Evolutionary conservation across 1,140 invertebrate genomes (phyloP), one percentile per base, ranked within the genome.

Genomic region (Lordiphosa clarofinis): DNA sequence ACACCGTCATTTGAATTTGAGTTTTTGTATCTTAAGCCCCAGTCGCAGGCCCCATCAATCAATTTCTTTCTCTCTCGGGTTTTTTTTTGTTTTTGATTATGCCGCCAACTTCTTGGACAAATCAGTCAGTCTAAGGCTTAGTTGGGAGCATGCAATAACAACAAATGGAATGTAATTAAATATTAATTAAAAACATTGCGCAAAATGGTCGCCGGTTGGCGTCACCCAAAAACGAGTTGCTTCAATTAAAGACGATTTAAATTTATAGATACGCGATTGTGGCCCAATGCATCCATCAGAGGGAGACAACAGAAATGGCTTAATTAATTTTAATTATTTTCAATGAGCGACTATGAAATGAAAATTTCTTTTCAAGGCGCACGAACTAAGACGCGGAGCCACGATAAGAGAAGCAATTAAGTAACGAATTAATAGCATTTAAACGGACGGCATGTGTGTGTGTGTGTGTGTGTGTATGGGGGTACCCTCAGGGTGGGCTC

Each of bases 321-420:
- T 84, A 82, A 82, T 82, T 82, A 82, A 78, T 84, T 82, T 82
- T 82, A 82, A 82, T 82, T 82, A 82, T 79, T 82, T 82, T 82
- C 78, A 82, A 82, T 84, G 78, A 73, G 78, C 73, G 69, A 84
- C 76, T 84, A 81, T 67, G 71, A 74, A 79, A 81, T 71, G 68
- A 66, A 64, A 63, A 74, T 71, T 78, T 73, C 65, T 31, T 31
- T 72, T 58, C 63, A 71, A 71, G 67, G 53, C 63, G 67, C 76
- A 44, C 50, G 38, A 81, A 82, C 76, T 81, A 81, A 75, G 68
- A 81, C 66, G 69, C 66, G 47, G 24, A 33, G 38, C 6, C 7
- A 42, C 57, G 78, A 82, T 82, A 82, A 82, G 71, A 70, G 78
- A 50, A 73, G 65, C 78, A 82, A 82, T 82, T 82, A 82, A 82